phyloP scores from a whole-genome alignment of 2,797 vertebrate genomes.

The Pseudomugil gertrudae region DNA sequence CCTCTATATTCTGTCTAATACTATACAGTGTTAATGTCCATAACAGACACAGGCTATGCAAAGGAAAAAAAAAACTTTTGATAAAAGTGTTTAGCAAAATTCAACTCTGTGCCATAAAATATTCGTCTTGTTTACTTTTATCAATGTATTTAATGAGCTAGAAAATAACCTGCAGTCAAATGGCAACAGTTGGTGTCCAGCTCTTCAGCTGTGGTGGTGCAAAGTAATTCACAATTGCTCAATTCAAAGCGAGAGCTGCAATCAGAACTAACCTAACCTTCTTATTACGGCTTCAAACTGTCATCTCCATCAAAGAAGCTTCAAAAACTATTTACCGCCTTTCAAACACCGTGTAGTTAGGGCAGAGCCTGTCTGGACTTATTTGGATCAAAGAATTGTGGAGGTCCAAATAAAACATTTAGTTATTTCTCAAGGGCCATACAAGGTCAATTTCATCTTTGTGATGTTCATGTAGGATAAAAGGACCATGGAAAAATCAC shows the following conservation, averaged over 20 bases:
- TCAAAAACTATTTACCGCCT: constrained; percentile 38
- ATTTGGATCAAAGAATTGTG: constrained; percentile 37
- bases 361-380: constrained; percentile 19
- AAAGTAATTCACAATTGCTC: constrained; percentile 54
- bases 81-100: constrained; percentile 46
- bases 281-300: constrained; percentile 46
- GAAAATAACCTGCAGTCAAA: constrained; percentile 66
- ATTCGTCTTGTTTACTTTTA: constrained; percentile 61
- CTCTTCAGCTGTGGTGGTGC: constrained; percentile 37
- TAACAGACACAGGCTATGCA: constrained; percentile 18
- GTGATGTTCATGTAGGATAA: constrained; percentile 7
- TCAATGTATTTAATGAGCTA: constrained; percentile 64
- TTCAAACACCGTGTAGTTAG: constrained; percentile 27
- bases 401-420: constrained; percentile 36
- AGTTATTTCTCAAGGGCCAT: constrained; percentile 21
- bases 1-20: constrained; percentile 4
- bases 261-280: constrained; percentile 54
- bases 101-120: constrained; percentile 33
- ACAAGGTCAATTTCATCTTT: constrained; percentile 23
- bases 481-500: not conserved
- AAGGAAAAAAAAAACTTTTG: too few species aligned
- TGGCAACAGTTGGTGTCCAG: constrained; percentile 56
- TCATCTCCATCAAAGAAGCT: constrained; percentile 37
- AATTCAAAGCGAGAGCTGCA: constrained; percentile 47
- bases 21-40: constrained; percentile 26